Evolutionary conservation across 2,888 invertebrate genomes (phyloP), one percentile per base, ranked within the genome.

Genomic region (Hyposoter didymator): DNA sequence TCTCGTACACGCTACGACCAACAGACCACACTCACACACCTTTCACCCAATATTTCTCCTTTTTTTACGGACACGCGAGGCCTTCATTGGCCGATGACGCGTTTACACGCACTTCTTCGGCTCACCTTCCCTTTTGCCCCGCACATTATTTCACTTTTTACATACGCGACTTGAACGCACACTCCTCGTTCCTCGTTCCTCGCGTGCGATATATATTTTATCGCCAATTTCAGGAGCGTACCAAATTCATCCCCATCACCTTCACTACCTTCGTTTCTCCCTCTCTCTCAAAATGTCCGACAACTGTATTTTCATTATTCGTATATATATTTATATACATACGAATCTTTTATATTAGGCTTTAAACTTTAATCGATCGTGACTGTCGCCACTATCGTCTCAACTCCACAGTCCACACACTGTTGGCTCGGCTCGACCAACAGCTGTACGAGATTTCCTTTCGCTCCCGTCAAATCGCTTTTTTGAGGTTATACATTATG

Each of bases 401-500:
- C 62, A 32, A 28, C 59, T 59, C 59, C 59, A 14, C n/a, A n/a
- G n/a, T n/a, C n/a, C n/a, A n/a, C 59, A 39, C 39, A 39, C 39
- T 22, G 43, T 19, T 75, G 45, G 22, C 45, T 43, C 45, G 14
- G 32, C 28, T 78, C 32, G 47, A 28, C 59, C 62, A 72, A 55
- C 55, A 64, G 62, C 39, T 49, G 62, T 17, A 49, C 62, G 49
- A 62, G 62, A 35, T n/a, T 45, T 79, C 55, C 19, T 14, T 6
- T 70, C 14, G 19, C 22, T 55, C 59, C 45, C 59, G 69, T 72
- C 82, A 52, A 70, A 35, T 45, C 49, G n/a, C 39, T 10, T 45
- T 69, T 49, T 82, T 78, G 70, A 85, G 85, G 85, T 85, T 82
- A 82, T 62, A 64, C 14, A 85, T 85, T 85, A 85, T 70, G 74